phyloP scores from a whole-genome alignment of 92 coral and sea anemone species.

The Porites cylindrica region DNA sequence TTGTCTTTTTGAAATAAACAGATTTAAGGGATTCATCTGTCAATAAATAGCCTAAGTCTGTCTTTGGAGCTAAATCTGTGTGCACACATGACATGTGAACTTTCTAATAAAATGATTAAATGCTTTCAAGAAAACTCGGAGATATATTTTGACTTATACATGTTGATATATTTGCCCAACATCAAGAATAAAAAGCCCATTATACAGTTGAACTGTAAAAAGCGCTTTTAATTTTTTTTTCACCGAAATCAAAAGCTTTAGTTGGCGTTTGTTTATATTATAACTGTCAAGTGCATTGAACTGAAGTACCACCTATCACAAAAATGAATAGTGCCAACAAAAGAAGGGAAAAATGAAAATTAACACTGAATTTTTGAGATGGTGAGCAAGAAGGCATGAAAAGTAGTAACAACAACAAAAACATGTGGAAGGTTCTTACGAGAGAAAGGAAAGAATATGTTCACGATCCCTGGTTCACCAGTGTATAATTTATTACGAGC shows the following conservation, averaged over 20 bases:
- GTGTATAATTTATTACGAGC: not conserved
- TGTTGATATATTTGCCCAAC: too few relatives aligned
- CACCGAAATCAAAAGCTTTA: not conserved
- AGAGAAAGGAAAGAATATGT: not conserved
- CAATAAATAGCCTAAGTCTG: not conserved
- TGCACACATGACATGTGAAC: not conserved
- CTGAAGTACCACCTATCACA: not conserved
- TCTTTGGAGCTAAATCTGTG: not conserved
- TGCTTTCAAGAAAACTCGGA: not conserved
- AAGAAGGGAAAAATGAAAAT: not conserved
- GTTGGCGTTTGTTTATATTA: not conserved
- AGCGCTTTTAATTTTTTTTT: too few relatives aligned
- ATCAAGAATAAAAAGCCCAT: too few relatives aligned
- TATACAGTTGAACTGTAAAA: too few relatives aligned
- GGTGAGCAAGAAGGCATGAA: not conserved
- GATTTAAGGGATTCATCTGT: slow-evolving; percentile 23
- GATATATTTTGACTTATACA: too few relatives aligned
- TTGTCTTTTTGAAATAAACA: slow-evolving; percentile 15
- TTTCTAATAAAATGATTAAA: not conserved
- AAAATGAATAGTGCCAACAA: not conserved
- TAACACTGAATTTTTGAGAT: not conserved
- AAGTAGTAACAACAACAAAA: too few relatives aligned
- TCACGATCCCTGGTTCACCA: not conserved
- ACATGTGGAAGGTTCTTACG: too few relatives aligned
- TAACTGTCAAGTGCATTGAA: not conserved